A percentile compares a stretch with the other conserved stretches of the same genome.
Evolutionary conservation across 2,113 vertebrate genomes (phyloP).

Genomic region (Amblyornis subalaris): DNA sequence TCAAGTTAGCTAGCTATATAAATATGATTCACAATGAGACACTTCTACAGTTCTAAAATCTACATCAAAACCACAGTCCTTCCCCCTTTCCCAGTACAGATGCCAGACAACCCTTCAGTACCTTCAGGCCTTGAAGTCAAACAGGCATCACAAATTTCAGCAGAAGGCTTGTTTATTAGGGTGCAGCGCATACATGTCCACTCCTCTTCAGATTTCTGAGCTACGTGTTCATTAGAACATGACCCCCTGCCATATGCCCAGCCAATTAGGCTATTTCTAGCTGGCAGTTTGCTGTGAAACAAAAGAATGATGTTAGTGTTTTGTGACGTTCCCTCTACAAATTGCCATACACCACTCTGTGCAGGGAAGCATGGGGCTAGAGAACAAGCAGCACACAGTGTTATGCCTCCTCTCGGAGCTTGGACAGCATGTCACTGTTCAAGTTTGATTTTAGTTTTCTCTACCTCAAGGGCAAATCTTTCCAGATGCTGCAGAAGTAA

Average conservation of each 20-base stretch:
- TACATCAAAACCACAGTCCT: neutral
- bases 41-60: neutral
- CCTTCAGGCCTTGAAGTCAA: constrained; percentile 80
- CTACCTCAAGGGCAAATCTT: neutral
- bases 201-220: constrained; percentile 80
- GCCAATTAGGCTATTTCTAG: constrained; percentile 72
- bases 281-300: constrained; percentile 77
- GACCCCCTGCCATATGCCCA: constrained; percentile 63
- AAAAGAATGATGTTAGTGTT: constrained; percentile 47
- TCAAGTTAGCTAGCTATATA: neutral
- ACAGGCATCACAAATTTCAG: constrained; percentile 83
- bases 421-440: neutral
- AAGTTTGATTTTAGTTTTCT: neutral
- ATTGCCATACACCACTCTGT: neutral
- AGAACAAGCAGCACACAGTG: neutral
- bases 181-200: constrained; percentile 87
- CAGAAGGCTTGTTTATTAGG: constrained; percentile 82
- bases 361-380: neutral
- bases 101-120: constrained; percentile 60
- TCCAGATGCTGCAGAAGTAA: neutral
- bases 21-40: neutral
- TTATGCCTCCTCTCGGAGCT: neutral
- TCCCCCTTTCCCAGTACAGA: neutral
- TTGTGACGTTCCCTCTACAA: constrained; percentile 5
- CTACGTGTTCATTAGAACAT: constrained; percentile 63